Evolutionary conservation across 2,113 vertebrate genomes (phyloP).

Genomic region (Rhinichthys klamathensis): DNA sequence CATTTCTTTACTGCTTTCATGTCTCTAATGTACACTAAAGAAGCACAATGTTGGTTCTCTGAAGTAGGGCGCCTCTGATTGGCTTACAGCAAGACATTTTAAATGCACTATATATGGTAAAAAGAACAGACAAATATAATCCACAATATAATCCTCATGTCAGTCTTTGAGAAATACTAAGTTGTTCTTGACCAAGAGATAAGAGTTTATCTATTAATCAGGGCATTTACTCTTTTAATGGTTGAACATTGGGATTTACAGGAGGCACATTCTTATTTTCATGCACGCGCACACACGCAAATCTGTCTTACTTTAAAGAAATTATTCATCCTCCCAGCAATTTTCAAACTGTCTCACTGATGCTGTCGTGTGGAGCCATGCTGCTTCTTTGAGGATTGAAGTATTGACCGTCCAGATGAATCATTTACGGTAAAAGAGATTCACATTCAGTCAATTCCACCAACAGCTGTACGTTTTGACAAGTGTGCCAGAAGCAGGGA

Average conservation of each 20-base stretch:
- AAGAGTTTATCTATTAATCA: conserved; percentile 5
- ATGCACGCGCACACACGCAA: not conserved
- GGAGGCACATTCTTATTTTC: not conserved
- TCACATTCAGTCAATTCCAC: conserved; percentile 43
- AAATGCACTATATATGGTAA: conserved; percentile 12
- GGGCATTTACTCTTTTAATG: not conserved
- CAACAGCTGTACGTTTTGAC: conserved; percentile 44
- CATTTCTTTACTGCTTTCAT: conserved; percentile 72
- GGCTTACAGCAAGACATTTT: not conserved
- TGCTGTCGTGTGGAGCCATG: conserved; percentile 11
- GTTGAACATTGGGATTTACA: not conserved
- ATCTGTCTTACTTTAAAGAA: conserved; percentile 26
- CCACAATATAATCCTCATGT: not conserved
- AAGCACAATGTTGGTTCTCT: conserved; percentile 33
- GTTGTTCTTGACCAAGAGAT: conserved; percentile 1
- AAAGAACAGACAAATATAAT: not conserved
- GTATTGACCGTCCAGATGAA: conserved; percentile 48
- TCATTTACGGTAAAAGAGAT: conserved; percentile 44
- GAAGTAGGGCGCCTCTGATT: no score
- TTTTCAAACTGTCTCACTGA: conserved; percentile 22
- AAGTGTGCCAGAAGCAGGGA: conserved; percentile 28
- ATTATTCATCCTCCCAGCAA: conserved; percentile 16
- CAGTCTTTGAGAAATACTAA: not conserved
- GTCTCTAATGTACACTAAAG: conserved; percentile 68
- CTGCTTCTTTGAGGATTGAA: conserved; percentile 27